Percentiles rank a stretch among this genome's conserved stretches.
These are phyloP conservation scores for Drosophila prostipennis DNA, from an alignment of 2,888 invertebrate species.

Conservation along the genomic window DNA sequence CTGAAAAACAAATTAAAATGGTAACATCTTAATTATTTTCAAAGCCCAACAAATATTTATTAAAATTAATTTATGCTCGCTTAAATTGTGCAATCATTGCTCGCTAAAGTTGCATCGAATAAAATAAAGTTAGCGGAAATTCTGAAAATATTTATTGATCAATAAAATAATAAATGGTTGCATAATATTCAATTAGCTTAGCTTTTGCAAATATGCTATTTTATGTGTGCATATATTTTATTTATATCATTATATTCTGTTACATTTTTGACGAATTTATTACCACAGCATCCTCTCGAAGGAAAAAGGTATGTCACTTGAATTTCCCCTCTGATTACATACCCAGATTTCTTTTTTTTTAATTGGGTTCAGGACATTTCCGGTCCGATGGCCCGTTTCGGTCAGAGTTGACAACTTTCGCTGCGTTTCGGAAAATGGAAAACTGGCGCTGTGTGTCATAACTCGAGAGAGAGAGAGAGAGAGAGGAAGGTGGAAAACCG, in stretches of 20 bases:
- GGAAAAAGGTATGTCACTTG: neutral
- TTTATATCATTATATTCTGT: neutral
- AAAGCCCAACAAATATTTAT: neutral
- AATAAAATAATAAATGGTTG: too few species aligned
- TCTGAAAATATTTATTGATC: too few species aligned
- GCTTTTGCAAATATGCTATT: too few species aligned
- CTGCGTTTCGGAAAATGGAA: conserved; percentile 10
- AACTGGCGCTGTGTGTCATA: conserved; percentile 11
- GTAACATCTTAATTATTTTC: neutral
- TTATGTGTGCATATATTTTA: too few species aligned
- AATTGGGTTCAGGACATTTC: conserved; percentile 35
- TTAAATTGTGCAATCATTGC: too few species aligned
- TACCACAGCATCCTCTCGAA: neutral
- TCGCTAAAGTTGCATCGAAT: too few species aligned
- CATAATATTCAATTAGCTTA: too few species aligned
- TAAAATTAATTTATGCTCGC: neutral
- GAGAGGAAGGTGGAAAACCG: neutral
- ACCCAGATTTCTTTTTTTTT: conserved; percentile 18
- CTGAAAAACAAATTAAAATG: neutral
- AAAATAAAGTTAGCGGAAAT: too few species aligned
- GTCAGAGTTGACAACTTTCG: conserved; percentile 19
- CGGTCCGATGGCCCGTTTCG: conserved; percentile 10
- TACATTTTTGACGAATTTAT: neutral
- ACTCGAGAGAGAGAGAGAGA: conserved; percentile 3
- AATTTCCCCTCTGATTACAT: neutral